These are phyloP conservation scores for Hemaris fuciformis DNA, from an alignment of 2,888 invertebrate genomes.

Conservation along the genomic window DNA sequence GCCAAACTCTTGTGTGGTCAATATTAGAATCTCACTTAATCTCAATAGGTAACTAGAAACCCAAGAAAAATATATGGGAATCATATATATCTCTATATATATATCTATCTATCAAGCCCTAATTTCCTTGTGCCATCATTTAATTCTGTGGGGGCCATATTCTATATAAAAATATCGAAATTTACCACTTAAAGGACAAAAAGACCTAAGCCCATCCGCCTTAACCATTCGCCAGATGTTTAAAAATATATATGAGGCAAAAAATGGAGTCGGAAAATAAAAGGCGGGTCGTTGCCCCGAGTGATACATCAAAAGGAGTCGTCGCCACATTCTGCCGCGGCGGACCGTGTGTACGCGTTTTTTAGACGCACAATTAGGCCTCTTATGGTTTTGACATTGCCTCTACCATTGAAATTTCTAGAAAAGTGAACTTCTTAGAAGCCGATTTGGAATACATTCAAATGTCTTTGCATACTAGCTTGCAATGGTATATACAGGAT, in stretches of 20 bases:
- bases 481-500: too few species aligned
- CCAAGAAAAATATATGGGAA: too few species aligned
- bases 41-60: too few species aligned
- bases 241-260: constrained; percentile 9
- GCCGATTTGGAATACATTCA: background rate
- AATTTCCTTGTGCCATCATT: too few species aligned
- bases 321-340: constrained; percentile 40
- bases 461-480: too few species aligned
- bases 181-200: background rate
- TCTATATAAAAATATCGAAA: background rate
- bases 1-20: too few species aligned
- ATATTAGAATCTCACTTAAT: too few species aligned
- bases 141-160: background rate
- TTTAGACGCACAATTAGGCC: constrained; percentile 68
- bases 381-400: constrained; percentile 61
- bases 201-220: background rate
- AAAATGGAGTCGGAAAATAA: constrained; percentile 21
- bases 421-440: background rate
- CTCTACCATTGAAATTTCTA: constrained; percentile 38
- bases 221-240: background rate
- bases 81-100: too few species aligned
- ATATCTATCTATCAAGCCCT: too few species aligned
- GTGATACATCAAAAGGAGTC: constrained; percentile 48
- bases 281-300: constrained; percentile 38
- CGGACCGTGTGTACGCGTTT: constrained; percentile 49